These are phyloP conservation scores for Dynastes tityus DNA, from an alignment of 2,888 invertebrate species.

Conservation along the genomic window DNA sequence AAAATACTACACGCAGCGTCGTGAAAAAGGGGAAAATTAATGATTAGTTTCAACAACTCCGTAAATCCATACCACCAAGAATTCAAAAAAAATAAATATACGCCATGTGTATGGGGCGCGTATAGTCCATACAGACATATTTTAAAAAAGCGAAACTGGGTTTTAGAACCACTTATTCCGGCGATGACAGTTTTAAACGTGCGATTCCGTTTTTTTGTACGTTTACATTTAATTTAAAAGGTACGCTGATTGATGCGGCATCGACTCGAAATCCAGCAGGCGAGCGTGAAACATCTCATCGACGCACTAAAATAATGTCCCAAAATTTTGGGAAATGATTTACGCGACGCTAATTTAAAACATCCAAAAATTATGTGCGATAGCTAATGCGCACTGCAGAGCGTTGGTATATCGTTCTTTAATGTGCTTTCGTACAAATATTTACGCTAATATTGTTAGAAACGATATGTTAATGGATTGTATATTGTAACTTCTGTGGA, in stretches of 20 bases:
- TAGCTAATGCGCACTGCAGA: background rate
- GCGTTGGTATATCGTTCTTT: background rate
- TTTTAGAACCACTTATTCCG: slow-evolving; percentile 60
- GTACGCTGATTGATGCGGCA: slow-evolving; percentile 53
- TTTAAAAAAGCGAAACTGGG: slow-evolving; percentile 22
- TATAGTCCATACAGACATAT: background rate
- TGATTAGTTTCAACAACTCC: slow-evolving; percentile 29
- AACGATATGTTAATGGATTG: background rate
- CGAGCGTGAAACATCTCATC: slow-evolving; percentile 22
- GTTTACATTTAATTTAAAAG: slow-evolving; percentile 60
- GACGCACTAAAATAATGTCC: slow-evolving; percentile 25
- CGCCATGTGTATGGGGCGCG: background rate
- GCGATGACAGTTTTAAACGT: slow-evolving; percentile 56
- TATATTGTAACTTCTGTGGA: too few species aligned
- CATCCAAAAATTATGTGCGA: slow-evolving; percentile 7
- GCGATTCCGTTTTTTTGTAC: slow-evolving; percentile 53
- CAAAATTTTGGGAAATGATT: slow-evolving; percentile 36
- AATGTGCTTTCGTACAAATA: slow-evolving; percentile 17
- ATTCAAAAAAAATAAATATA: slow-evolving; percentile 29
- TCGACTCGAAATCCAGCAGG: background rate
- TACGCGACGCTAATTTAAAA: slow-evolving; percentile 21
- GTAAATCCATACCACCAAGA: slow-evolving; percentile 26
- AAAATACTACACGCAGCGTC: background rate
- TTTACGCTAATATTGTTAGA: slow-evolving; percentile 6
- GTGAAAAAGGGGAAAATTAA: background rate